A percentile compares a stretch with the other conserved stretches of the same genome.
phyloP scores from a whole-genome alignment of 2,113 vertebrate genomes.

The Copsychus sechellarum region DNA sequence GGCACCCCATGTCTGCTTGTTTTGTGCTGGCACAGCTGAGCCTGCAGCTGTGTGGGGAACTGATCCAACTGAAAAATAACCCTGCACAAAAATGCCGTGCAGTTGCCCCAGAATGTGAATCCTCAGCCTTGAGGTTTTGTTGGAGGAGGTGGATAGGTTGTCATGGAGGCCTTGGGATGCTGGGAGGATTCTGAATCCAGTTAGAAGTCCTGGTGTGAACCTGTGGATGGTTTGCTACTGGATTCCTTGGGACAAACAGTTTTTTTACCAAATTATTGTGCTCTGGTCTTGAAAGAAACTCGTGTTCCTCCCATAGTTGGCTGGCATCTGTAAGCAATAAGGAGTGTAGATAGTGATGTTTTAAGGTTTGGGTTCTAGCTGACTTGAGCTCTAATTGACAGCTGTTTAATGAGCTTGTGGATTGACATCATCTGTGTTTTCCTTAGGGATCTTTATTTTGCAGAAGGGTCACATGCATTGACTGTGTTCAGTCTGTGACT shows the following conservation, averaged over 20 bases:
- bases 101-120: neutral
- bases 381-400: neutral
- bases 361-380: neutral
- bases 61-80: conserved; percentile 14
- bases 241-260: fast-evolving
- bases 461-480: neutral
- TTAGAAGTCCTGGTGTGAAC: neutral
- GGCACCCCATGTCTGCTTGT: neutral
- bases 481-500: neutral
- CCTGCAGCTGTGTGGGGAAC: neutral
- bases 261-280: neutral
- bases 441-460: neutral
- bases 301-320: neutral
- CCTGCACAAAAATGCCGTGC: neutral
- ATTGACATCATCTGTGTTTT: neutral
- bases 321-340: neutral
- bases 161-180: neutral
- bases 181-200: neutral
- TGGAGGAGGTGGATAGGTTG: neutral
- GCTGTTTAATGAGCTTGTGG: neutral
- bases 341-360: neutral
- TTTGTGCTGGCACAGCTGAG: conserved; percentile 33
- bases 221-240: neutral
- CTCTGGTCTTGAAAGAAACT: neutral
- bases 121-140: neutral